These are phyloP conservation scores for Conopomorpha cramerella DNA, from an alignment of 1,140 invertebrate genomes.

Conservation along the genomic window DNA sequence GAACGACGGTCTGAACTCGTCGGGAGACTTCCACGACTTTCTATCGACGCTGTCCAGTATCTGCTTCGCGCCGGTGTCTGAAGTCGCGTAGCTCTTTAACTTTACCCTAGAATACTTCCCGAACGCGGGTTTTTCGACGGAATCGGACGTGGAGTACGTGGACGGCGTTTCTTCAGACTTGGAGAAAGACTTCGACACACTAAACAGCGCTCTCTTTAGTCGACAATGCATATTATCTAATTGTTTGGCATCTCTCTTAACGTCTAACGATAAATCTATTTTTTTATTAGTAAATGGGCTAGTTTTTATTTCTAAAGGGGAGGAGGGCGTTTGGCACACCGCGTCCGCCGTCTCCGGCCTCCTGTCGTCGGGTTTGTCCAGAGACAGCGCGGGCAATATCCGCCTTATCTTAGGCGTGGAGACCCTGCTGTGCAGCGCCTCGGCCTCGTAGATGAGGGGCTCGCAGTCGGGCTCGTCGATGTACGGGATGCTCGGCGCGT, in stretches of 20 bases:
- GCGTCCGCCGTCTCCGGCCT: conserved; percentile 36
- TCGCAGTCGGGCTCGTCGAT: conserved; percentile 53
- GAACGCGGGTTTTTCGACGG: conserved; percentile 22
- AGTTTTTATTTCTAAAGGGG: conserved; percentile 16
- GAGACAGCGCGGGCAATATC: conserved; percentile 38
- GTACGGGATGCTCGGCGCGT: conserved; percentile 42
- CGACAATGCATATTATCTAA: conserved; percentile 29
- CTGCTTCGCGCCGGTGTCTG: conserved; percentile 18
- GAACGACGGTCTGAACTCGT: conserved; percentile 63
- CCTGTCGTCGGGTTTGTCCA: conserved; percentile 29
- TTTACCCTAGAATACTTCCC: conserved; percentile 8
- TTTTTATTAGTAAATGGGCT: conserved; percentile 14
- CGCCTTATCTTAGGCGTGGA: conserved; percentile 38
- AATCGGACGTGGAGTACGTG: conserved; percentile 35
- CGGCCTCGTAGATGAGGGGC: conserved; percentile 48
- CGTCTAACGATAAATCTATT: conserved; percentile 22
- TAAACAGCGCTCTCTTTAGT: conserved; percentile 29
- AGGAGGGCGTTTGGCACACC: conserved; percentile 35
- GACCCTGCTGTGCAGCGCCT: conserved; percentile 20
- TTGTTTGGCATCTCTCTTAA: conserved; percentile 25
- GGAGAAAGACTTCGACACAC: conserved; percentile 31
- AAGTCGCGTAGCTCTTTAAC: conserved; percentile 10
- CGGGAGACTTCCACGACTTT: conserved; percentile 67
- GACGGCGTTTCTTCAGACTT: conserved; percentile 35
- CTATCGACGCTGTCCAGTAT: conserved; percentile 28